phyloP scores from a whole-genome alignment of 2,888 invertebrate genomes.

The Parelbella ahira region DNA sequence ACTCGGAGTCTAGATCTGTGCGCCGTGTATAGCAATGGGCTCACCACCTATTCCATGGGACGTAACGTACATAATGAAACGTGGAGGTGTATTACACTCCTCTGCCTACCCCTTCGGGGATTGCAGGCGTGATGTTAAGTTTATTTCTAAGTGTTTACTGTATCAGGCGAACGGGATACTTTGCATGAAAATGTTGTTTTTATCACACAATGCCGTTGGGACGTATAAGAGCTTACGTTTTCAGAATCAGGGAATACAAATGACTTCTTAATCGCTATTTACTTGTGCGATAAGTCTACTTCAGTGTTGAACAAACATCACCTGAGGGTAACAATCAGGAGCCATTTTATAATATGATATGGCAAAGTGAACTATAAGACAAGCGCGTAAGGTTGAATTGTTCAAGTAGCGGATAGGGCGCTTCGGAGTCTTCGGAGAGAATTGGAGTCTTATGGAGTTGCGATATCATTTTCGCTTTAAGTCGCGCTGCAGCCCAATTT shows the following conservation, averaged over 20 bases:
- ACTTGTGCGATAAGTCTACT: constrained; percentile 43
- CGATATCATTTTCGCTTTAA: constrained; percentile 46
- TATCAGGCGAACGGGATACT: too few relatives aligned
- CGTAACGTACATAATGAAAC: too few relatives aligned
- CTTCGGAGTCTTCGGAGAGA: constrained; percentile 21
- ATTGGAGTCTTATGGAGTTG: constrained; percentile 34
- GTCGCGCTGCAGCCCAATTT: constrained; percentile 45
- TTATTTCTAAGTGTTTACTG: too few relatives aligned
- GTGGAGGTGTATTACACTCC: too few relatives aligned
- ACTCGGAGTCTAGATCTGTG: too few relatives aligned
- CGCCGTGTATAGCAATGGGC: too few relatives aligned
- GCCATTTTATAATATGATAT: constrained; percentile 25
- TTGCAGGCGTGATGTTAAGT: too few relatives aligned
- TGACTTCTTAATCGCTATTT: constrained; percentile 42
- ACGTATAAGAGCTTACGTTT: constrained; percentile 24
- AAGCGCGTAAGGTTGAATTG: constrained; percentile 27
- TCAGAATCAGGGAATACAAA: constrained; percentile 33
- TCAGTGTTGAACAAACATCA: constrained; percentile 44
- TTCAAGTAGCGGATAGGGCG: constrained; percentile 19
- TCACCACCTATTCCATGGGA: too few relatives aligned
- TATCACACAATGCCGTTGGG: constrained; percentile 8
- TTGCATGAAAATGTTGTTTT: constrained; percentile 10
- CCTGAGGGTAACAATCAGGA: constrained; percentile 43
- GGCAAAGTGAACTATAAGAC: constrained; percentile 28
- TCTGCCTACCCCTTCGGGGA: too few relatives aligned